A percentile compares a stretch with the other conserved stretches of the same genome.
Evolutionary conservation across 1,140 invertebrate species (phyloP).

Genomic region (Temnothorax curvispinosus): DNA sequence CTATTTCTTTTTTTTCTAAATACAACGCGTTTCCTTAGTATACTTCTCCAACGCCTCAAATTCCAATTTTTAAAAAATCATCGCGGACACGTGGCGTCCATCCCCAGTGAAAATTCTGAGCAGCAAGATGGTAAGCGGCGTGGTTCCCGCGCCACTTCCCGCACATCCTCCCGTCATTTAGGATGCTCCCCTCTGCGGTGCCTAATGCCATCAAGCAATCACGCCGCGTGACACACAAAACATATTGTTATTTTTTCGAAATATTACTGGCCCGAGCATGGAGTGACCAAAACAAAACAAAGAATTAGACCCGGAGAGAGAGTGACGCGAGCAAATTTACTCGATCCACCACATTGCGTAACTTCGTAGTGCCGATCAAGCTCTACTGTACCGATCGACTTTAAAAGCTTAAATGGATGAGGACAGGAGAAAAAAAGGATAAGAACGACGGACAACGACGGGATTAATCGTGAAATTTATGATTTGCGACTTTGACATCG

Average conservation of each 20-base stretch:
- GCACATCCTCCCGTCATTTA: slow-evolving; percentile 79
- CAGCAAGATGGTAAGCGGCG: slow-evolving; percentile 55
- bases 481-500: neutral
- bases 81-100: neutral
- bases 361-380: neutral
- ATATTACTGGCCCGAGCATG: neutral
- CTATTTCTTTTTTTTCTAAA: neutral
- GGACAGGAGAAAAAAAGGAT: neutral
- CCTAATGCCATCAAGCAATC: slow-evolving; percentile 70
- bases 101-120: slow-evolving; percentile 39
- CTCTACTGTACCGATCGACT: neutral
- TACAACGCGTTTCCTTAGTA: neutral
- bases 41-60: neutral
- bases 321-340: neutral
- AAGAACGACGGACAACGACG: neutral
- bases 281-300: neutral
- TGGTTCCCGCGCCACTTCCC: slow-evolving; percentile 81
- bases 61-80: neutral
- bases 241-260: slow-evolving; percentile 48
- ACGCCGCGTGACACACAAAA: slow-evolving; percentile 52
- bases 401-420: neutral
- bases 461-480: neutral
- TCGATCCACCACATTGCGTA: neutral
- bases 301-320: neutral
- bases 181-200: slow-evolving; percentile 73